phyloP scores from a whole-genome alignment of 2,797 vertebrate genomes.

The Chaenodraco wilsoni region DNA sequence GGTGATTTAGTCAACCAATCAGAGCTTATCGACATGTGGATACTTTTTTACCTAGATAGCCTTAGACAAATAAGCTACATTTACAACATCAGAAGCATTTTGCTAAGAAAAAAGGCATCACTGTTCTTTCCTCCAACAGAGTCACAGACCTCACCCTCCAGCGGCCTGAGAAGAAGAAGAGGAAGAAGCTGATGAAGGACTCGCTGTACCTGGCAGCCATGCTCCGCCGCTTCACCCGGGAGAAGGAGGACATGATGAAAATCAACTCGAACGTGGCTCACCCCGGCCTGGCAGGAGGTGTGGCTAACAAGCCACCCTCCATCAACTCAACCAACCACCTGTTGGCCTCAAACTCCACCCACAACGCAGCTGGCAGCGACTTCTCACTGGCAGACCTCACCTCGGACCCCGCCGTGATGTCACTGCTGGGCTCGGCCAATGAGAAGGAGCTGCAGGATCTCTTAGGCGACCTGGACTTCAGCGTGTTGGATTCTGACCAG shows the following conservation, averaged over 20 bases:
- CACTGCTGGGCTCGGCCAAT: slow-evolving; percentile 93
- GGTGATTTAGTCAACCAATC: background rate
- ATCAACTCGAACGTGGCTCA: slow-evolving; percentile 70
- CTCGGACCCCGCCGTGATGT: slow-evolving; percentile 91
- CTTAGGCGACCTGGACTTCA: slow-evolving; percentile 91
- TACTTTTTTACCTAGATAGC: slow-evolving; percentile 14
- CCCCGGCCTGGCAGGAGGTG: slow-evolving; percentile 69
- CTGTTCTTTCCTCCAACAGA: slow-evolving; percentile 73
- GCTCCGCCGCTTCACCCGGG: slow-evolving; percentile 93
- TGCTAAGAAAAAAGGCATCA: slow-evolving; percentile 2
- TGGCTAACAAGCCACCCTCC: slow-evolving; percentile 67
- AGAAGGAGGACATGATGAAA: slow-evolving; percentile 92
- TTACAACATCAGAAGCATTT: background rate
- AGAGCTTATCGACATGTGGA: background rate
- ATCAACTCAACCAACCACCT: slow-evolving; percentile 80
- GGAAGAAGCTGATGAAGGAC: slow-evolving; percentile 95
- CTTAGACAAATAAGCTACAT: background rate
- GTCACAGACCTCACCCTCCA: slow-evolving; percentile 83
- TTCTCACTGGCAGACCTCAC: slow-evolving; percentile 80
- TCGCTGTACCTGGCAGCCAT: slow-evolving; percentile 93
- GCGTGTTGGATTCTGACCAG: slow-evolving; percentile 87
- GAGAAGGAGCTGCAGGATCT: slow-evolving; percentile 94
- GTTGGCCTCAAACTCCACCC: slow-evolving; percentile 71
- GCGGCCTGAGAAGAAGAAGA: slow-evolving; percentile 95
- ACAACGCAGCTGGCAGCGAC: slow-evolving; percentile 62